phyloP scores from a whole-genome alignment of 1,140 invertebrate species.

The Caenorhabditis brenneri region DNA sequence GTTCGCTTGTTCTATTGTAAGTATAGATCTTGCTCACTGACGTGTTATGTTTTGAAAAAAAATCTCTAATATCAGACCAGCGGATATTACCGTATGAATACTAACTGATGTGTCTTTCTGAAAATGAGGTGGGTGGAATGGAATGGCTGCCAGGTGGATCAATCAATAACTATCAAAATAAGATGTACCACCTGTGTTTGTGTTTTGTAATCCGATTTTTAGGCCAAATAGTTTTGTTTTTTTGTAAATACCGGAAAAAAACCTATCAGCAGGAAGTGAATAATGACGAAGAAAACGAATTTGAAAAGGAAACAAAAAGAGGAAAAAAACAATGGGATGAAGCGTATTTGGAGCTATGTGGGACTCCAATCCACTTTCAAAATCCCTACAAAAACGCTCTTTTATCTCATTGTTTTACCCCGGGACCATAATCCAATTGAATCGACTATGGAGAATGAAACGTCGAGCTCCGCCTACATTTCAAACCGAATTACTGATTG shows the following conservation, averaged over 20 bases:
- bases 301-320: background rate
- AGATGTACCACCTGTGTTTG: background rate
- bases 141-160: too few relatives aligned
- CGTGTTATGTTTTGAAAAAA: background rate
- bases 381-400: background rate
- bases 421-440: background rate
- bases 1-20: background rate
- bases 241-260: background rate
- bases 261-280: background rate
- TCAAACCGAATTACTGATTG: background rate
- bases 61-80: too few relatives aligned
- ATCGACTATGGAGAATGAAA: background rate
- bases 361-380: background rate
- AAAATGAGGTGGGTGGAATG: background rate
- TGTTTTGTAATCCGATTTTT: too few relatives aligned
- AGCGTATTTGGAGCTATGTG: too few relatives aligned
- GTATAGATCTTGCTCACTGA: background rate
- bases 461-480: slow-evolving; percentile 22
- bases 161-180: too few relatives aligned
- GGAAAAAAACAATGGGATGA: background rate
- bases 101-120: background rate
- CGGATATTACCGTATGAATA: background rate
- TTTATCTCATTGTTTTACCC: slow-evolving; percentile 17
- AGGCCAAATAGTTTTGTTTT: background rate
- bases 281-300: background rate